Evolutionary conservation across 2,888 invertebrate species (phyloP).

Genomic region (Sepioteuthis lessoniana): DNA sequence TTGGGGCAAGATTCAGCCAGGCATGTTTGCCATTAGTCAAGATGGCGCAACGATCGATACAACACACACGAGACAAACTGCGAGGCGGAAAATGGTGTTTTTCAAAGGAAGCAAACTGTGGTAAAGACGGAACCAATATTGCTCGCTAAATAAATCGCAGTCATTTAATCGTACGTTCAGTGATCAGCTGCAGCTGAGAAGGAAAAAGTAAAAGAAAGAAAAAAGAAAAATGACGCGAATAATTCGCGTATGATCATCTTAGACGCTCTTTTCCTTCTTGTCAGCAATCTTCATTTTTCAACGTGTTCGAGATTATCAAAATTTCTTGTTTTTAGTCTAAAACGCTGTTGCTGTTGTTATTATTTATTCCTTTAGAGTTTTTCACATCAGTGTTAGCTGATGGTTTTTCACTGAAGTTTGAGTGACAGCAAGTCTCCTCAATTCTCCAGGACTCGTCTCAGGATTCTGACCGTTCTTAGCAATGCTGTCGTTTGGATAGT

Average conservation of each 20-base stretch:
- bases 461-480: too few species aligned
- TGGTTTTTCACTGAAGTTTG: too few species aligned
- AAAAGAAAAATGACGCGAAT: not conserved
- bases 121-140: not conserved
- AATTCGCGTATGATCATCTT: not conserved
- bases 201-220: too few species aligned
- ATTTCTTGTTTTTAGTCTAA: not conserved
- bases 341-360: too few species aligned
- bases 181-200: not conserved
- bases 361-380: too few species aligned
- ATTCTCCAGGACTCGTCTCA: too few species aligned
- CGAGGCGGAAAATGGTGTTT: not conserved
- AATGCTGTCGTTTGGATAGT: too few species aligned
- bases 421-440: too few species aligned
- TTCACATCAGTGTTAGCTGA: too few species aligned
- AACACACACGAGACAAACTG: not conserved
- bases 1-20: not conserved
- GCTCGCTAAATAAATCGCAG: slow-evolving; percentile 33
- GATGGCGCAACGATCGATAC: not conserved
- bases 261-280: not conserved
- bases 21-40: not conserved
- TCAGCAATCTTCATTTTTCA: not conserved
- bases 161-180: not conserved
- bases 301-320: not conserved
- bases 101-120: not conserved